Evolutionary conservation across 2,113 vertebrate species (phyloP), one percentile per base, ranked within the genome.

Genomic region (Oryzias woworae): DNA sequence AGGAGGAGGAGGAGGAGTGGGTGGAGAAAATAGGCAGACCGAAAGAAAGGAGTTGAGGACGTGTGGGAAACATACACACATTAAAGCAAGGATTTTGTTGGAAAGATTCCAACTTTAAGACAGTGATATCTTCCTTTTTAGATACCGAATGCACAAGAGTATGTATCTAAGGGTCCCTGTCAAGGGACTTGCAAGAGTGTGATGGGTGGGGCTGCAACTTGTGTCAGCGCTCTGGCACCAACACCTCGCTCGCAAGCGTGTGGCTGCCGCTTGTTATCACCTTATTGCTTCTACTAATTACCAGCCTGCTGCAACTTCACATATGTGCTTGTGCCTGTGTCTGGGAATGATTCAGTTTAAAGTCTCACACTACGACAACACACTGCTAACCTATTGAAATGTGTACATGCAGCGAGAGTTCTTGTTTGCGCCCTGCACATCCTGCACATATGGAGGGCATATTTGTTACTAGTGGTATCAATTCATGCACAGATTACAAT

Each of bases 211-310:
- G 77, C 62, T 81, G 77, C 74, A 71, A 85, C 53, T 80, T 81
- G 73, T 59, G 48, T 63, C 75, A 69, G 56, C 77, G 71, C 8
- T 20, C 43, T 69, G 74, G 68, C 75, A 74, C 61, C n/a, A 51
- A 69, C 88, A 75, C 75, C 78, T 84, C 54, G 0, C 66, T 14
- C 81, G 68, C 54, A 71, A 83, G 84, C 41, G 58, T 82, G 85
- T 73, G 88, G 66, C 74, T 80, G 76, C 36, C n/a, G 66, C 83
- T 90, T 80, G 83, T 89, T 88, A 87, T 80, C 87, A 77, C 85
- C 69, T 84, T 63, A 52, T 66, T 72, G 69, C 78, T 81, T 73
- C 46, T 4, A 57, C 78, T 88, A 80, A 89, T 89, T 86, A 80
- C 66, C 79, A 72, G 58, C 56, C 56, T 74, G 45, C 20, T 58